Percentiles rank a stretch among this genome's conserved stretches.
These are phyloP conservation scores for Myiotriccus ornatus DNA, from an alignment of 2,797 vertebrate genomes.

Conservation along the genomic window DNA sequence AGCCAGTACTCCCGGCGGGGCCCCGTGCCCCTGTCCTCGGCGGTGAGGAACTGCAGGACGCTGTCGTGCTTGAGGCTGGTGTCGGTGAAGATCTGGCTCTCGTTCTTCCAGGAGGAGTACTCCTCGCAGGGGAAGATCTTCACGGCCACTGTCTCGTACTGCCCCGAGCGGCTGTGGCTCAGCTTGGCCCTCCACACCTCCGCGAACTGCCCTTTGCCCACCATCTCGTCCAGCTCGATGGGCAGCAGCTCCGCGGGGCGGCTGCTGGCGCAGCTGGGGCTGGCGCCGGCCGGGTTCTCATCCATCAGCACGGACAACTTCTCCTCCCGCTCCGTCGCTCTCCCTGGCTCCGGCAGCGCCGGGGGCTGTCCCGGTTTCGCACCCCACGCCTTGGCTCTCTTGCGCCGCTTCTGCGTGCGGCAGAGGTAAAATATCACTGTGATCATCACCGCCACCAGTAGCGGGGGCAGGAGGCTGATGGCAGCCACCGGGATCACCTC, in stretches of 20 bases:
- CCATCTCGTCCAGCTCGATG: conserved; percentile 84
- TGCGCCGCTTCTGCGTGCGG: conserved; percentile 79
- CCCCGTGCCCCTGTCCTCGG: conserved; percentile 77
- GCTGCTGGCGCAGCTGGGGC: conserved; percentile 48
- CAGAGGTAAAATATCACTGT: conserved; percentile 84
- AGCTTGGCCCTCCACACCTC: conserved; percentile 87
- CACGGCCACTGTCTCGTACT: conserved; percentile 84
- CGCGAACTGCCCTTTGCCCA: conserved; percentile 88
- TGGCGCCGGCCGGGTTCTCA: conserved; percentile 29
- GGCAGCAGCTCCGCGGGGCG: conserved; percentile 77
- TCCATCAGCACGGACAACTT: conserved; percentile 64
- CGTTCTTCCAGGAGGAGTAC: conserved; percentile 86
- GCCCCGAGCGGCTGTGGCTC: conserved; percentile 70
- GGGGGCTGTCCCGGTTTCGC: conserved; percentile 64
- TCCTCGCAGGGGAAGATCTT: conserved; percentile 88
- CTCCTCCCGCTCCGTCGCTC: conserved; percentile 34
- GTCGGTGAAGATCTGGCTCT: conserved; percentile 84
- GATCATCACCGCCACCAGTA: conserved; percentile 82
- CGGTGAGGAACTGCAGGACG: conserved; percentile 83
- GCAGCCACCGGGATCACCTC: conserved; percentile 88
- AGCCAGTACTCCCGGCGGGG: conserved; percentile 85
- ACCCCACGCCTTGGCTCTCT: conserved; percentile 80
- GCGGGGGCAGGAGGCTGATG: conserved; percentile 85
- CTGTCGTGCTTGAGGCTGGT: conserved; percentile 83
- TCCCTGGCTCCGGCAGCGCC: conserved; percentile 43